Evolutionary conservation across 2,888 invertebrate genomes (phyloP), one percentile per base, ranked within the genome.

Genomic region (Sphaerophoria taeniata): DNA sequence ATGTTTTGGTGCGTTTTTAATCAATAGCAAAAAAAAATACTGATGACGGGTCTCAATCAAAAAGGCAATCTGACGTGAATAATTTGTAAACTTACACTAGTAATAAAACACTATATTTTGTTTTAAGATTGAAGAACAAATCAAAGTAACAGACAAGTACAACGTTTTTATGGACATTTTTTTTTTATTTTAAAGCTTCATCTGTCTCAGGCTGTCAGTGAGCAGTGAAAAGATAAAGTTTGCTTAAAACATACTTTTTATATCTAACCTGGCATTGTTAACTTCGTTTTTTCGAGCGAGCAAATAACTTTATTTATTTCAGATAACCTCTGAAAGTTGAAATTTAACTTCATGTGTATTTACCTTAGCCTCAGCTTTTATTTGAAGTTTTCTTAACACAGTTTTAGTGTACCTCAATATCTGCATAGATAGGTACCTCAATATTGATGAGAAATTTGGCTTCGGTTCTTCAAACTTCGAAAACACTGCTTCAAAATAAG

Each of bases 181-280:
- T 16, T 33, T 16, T 31, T n/a, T n/a, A n/a, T n/a, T n/a, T n/a
- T n/a, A n/a, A 0, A 33, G 33, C 45, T 56, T 31, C n/a, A 11
- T 45, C 56, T 45, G 34, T 70, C 45, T 33, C 24, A 56, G 55
- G n/a, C 14, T 70, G 55, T 33, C 31, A 70, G 56, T 56, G 70
- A 70, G 56, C 70, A 43, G 56, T 70, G 45, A 70, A 70, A 43
- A 70, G 45, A 70, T 70, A 56, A 43, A 12, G 70, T 56, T 33
- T 55, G 16, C 56, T 33, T 24, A 11, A 14, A 55, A 53, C n/a
- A 43, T 56, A 14, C 14, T 43, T 63, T 45, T 6, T 43, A 31
- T n/a, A 24, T n/a, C n/a, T 6, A 2, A 49, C 33, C 36, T 55
- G 9, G n/a, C 0, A 5, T 34, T 11, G 14, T 6, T 49, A 47